phyloP scores from a whole-genome alignment of 2,113 vertebrate species.

The Ciconia maguari region DNA sequence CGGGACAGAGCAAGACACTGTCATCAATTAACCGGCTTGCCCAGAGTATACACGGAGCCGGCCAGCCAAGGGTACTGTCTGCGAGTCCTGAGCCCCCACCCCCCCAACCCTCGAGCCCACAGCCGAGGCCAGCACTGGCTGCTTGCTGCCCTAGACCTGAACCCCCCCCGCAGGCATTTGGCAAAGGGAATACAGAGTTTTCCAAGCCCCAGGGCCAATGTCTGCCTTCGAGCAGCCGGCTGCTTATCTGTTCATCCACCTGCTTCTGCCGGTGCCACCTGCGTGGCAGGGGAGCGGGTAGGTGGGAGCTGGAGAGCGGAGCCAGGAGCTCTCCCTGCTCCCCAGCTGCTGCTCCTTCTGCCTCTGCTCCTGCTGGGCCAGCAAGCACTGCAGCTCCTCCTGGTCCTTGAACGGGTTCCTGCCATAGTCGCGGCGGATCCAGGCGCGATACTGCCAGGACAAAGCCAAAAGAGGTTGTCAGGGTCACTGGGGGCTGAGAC shows the following conservation, averaged over 20 bases:
- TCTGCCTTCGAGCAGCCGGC: background rate
- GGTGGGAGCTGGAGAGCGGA: background rate
- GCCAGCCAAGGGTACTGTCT: background rate
- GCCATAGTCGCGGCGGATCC: slow-evolving; percentile 76
- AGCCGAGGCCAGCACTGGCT: fast-evolving
- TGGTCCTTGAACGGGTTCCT: slow-evolving; percentile 80
- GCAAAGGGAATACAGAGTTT: background rate
- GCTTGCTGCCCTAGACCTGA: background rate
- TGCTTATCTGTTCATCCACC: slow-evolving; percentile 65
- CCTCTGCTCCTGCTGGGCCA: slow-evolving; percentile 73
- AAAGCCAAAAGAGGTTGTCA: background rate
- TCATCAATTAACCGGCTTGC: background rate
- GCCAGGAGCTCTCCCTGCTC: slow-evolving; percentile 53
- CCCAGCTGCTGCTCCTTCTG: slow-evolving; percentile 66
- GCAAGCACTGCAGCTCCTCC: slow-evolving; percentile 77
- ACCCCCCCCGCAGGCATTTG: background rate
- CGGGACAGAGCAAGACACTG: background rate
- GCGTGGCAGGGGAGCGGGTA: slow-evolving; percentile 39
- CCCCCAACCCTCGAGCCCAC: fast-evolving
- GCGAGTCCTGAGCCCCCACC: fast-evolving
- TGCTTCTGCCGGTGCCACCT: slow-evolving; percentile 55
- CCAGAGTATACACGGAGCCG: background rate
- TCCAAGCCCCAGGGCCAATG: background rate
- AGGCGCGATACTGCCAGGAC: slow-evolving; percentile 77
- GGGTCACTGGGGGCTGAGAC: background rate